A percentile compares a stretch with the other conserved stretches of the same genome.
phyloP scores from a whole-genome alignment of 2,888 invertebrate species.

The Drosophila neutralis region DNA sequence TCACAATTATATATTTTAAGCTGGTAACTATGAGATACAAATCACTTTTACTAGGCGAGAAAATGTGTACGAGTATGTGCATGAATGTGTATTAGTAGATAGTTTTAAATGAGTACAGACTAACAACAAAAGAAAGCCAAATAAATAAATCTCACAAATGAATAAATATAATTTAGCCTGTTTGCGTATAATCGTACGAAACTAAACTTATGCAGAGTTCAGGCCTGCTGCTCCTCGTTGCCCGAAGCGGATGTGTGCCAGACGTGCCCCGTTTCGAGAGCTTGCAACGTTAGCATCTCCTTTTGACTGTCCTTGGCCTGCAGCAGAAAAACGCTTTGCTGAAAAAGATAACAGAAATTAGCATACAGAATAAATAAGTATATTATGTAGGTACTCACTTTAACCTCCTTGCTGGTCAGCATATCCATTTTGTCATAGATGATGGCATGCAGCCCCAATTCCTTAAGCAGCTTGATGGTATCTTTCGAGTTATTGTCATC shows the following conservation, averaged over 20 bases:
- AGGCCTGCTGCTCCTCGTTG: constrained; percentile 63
- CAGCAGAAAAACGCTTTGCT: constrained; percentile 93
- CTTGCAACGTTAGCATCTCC: constrained; percentile 83
- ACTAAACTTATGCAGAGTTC: constrained; percentile 22
- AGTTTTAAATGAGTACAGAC: constrained; percentile 22
- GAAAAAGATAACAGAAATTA: constrained; percentile 31
- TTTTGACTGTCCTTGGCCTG: constrained; percentile 91
- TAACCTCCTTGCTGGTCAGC: constrained; percentile 83
- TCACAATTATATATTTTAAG: background rate
- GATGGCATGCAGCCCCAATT: constrained; percentile 96
- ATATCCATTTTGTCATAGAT: constrained; percentile 97
- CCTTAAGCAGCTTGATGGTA: constrained; percentile 93
- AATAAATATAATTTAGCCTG: constrained; percentile 5
- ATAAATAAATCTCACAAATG: constrained; percentile 13
- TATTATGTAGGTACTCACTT: constrained; percentile 66
- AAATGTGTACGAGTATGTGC: constrained; percentile 25
- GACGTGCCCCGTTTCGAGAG: constrained; percentile 81
- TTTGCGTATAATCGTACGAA: constrained; percentile 4
- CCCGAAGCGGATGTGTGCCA: constrained; percentile 65
- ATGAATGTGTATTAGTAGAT: constrained; percentile 24
- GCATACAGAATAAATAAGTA: background rate
- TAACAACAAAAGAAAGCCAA: constrained; percentile 8
- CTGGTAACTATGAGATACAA: constrained; percentile 16
- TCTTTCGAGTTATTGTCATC: constrained; percentile 96
- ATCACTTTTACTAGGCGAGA: constrained; percentile 43